These are phyloP conservation scores for Anomalospiza imberbis DNA, from an alignment of 2,797 vertebrate genomes.

Conservation along the genomic window DNA sequence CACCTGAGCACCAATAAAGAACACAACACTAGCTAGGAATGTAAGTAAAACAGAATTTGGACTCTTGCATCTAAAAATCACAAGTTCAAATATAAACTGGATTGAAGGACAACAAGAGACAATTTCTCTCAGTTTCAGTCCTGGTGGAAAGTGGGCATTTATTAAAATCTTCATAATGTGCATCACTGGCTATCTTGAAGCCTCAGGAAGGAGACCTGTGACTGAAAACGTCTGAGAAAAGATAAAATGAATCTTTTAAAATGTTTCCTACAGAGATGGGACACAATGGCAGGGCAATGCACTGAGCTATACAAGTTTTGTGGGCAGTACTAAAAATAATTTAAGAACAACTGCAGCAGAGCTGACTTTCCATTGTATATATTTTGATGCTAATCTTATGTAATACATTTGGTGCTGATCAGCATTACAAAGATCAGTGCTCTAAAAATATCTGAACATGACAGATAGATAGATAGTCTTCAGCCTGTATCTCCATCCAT, in stretches of 20 bases:
- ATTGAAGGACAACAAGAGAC: neutral
- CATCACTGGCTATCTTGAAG: neutral
- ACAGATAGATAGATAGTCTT: slow-evolving; percentile 59
- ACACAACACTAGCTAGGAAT: neutral
- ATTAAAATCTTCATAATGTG: neutral
- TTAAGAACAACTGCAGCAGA: slow-evolving; percentile 38
- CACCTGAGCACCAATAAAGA: neutral
- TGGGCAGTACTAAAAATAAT: slow-evolving; percentile 53
- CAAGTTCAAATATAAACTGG: neutral
- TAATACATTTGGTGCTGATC: slow-evolving; percentile 60
- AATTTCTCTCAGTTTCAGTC: neutral
- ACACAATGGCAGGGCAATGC: neutral
- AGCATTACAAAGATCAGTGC: slow-evolving; percentile 61
- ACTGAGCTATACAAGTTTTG: neutral
- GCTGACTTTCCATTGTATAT: slow-evolving; percentile 44
- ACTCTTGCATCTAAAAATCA: neutral
- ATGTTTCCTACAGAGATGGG: neutral
- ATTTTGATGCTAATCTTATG: slow-evolving; percentile 64
- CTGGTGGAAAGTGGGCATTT: neutral
- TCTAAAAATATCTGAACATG: slow-evolving; percentile 61
- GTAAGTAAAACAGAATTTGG: neutral
- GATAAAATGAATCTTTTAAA: neutral
- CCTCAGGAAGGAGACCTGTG: neutral
- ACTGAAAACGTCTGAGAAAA: neutral
- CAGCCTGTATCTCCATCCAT: slow-evolving; percentile 30